Evolutionary conservation across 2,888 invertebrate species (phyloP), one percentile per base, ranked within the genome.

Genomic region (Philhelius pedissequus): DNA sequence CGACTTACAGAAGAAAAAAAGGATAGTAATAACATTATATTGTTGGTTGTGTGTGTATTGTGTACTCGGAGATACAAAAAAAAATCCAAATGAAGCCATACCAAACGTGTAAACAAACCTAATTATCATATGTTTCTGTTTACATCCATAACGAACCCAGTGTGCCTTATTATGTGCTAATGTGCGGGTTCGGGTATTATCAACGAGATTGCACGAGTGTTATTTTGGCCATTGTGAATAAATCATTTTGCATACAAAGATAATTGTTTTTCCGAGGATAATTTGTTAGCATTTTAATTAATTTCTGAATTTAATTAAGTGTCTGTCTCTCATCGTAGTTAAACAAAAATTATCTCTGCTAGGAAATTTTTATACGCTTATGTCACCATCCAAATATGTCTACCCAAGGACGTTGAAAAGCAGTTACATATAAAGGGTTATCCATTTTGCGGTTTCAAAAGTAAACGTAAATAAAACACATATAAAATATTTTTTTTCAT

Each of bases 281-380:
- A 83, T 64, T 43, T 50, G 69, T 69, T 70, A 45, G 64, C 43
- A 58, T 82, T 64, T 68, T 64, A 78, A 74, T 83, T 64, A 83
- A 64, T 69, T 69, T 62, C 50, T 43, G 52, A 70, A 83, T 83
- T 58, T 75, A 83, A 83, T 83, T 83, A 83, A 83, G 78, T 75
- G 78, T 45, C 43, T 8, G 62, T 11, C 7, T 32, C 15, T 25
- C 18, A 18, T 15, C 9, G 9, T 45, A 1, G 22, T 7, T 48
- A 7, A 48, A n/a, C 48, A 3, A 13, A 20, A 48, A 7, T 45
- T 22, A 15, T 3, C 9, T 43, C 18, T 9, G 8, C 1, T n/a
- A n/a, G n/a, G n/a, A n/a, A n/a, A 3, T 11, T 20, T 48, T 20
- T 11, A 13, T 25, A 1, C 1, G 22, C 22, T 22, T 22, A 13